Evolutionary conservation across 2,113 vertebrate species (phyloP).

Genomic region (Hyperoodon ampullatus): DNA sequence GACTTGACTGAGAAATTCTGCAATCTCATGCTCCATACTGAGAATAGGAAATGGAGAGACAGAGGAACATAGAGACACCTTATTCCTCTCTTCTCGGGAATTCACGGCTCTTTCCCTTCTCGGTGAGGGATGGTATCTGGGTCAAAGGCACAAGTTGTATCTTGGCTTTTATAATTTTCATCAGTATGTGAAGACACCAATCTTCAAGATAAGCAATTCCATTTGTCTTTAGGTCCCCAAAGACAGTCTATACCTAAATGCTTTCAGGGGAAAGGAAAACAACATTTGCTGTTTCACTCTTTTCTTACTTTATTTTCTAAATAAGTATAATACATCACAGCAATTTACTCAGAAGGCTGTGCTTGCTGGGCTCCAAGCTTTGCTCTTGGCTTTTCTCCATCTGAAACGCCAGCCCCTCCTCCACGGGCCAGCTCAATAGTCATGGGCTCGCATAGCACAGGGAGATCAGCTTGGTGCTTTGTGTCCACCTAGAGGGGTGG

Average conservation of each 20-base stretch:
- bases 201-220: conserved; percentile 28
- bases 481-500: too few relatives aligned
- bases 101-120: neutral
- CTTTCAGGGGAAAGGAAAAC: conserved; percentile 43
- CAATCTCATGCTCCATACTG: neutral
- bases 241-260: conserved; percentile 1
- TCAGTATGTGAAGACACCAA: neutral
- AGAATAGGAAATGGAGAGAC: neutral
- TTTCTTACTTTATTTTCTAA: conserved; percentile 56
- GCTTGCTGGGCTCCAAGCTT: neutral
- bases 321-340: neutral
- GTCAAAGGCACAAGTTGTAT: neutral
- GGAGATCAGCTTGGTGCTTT: too few relatives aligned
- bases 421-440: neutral
- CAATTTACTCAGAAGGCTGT: neutral
- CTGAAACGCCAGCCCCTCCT: neutral
- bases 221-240: conserved; percentile 29
- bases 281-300: neutral
- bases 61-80: neutral
- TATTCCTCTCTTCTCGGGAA: neutral
- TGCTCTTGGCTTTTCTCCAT: neutral
- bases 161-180: conserved; percentile 41
- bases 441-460: neutral
- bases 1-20: conserved; percentile 31
- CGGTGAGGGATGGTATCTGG: neutral